Conservation (phyloP, 1,140 invertebrate genomes). For the Lethocerus indicus region DNA sequence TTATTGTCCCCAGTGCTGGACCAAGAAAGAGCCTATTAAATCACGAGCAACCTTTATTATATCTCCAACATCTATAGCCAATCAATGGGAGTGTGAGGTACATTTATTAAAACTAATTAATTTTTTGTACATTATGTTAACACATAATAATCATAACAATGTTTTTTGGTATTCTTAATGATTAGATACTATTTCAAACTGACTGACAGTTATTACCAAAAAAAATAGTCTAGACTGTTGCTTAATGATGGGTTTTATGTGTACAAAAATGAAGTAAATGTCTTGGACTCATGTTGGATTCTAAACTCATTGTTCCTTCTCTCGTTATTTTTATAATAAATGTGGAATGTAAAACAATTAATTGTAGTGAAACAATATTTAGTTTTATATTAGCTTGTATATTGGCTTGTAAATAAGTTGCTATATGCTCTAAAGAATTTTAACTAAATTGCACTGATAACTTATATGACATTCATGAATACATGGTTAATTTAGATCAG, state of each 20-base stretch:
- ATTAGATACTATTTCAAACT: not conserved
- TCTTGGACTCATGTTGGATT: no score
- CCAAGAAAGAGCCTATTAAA: slow-evolving; percentile 26
- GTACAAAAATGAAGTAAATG: no score
- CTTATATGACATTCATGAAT: not conserved
- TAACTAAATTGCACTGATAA: not conserved
- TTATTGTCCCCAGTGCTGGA: slow-evolving; percentile 46
- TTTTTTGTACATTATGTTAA: not conserved
- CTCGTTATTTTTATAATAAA: no score
- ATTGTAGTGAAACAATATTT: no score
- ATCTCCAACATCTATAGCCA: slow-evolving; percentile 43
- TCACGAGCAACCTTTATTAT: slow-evolving; percentile 54
- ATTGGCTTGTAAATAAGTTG: no score
- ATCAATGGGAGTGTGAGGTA: slow-evolving; percentile 55
- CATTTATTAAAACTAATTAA: not conserved
- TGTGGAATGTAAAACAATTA: no score
- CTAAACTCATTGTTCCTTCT: no score
- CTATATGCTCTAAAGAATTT: not conserved
- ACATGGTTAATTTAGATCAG: not conserved
- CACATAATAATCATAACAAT: not conserved
- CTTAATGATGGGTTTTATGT: no score
- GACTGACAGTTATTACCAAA: not conserved
- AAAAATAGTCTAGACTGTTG: not conserved
- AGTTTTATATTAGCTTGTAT: no score
- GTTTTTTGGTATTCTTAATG: not conserved